Evolutionary conservation across 2,797 vertebrate species (phyloP).

Genomic region (Babyrousa celebensis): DNA sequence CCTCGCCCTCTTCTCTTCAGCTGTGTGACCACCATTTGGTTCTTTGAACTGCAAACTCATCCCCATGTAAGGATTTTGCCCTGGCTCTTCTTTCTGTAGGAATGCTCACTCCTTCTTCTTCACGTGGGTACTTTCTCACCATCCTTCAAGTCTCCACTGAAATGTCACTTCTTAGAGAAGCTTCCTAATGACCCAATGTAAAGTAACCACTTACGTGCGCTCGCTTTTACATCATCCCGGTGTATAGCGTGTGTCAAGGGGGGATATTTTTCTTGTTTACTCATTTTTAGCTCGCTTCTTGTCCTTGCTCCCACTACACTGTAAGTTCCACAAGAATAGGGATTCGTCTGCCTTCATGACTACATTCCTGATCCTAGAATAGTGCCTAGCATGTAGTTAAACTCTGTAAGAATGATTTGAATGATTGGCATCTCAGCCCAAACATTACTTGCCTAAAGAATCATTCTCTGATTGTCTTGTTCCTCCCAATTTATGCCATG

Average conservation of each 20-base stretch:
- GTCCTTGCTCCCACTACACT: background rate
- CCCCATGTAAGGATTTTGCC: background rate
- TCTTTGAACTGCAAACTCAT: background rate
- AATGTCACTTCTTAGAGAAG: constrained; percentile 10
- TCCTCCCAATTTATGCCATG: background rate
- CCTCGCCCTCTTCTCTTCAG: background rate
- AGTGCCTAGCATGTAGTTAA: background rate
- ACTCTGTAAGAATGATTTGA: background rate
- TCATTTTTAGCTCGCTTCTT: background rate
- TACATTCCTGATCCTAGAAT: background rate
- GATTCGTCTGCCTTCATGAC: background rate
- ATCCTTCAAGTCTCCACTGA: background rate
- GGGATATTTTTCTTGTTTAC: constrained; percentile 4
- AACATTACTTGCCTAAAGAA: background rate
- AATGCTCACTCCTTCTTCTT: background rate
- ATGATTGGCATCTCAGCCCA: background rate
- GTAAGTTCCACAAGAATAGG: background rate
- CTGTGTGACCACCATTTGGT: background rate
- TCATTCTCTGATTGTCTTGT: background rate
- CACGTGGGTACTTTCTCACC: background rate
- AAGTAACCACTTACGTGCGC: background rate
- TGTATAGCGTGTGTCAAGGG: background rate
- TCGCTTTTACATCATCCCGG: background rate
- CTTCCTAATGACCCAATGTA: background rate
- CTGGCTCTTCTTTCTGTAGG: background rate